Evolutionary conservation across 37 sponge, comb jelly and placozoan genomes (phyloP).

Genomic region (Aplysina aerophoba): DNA sequence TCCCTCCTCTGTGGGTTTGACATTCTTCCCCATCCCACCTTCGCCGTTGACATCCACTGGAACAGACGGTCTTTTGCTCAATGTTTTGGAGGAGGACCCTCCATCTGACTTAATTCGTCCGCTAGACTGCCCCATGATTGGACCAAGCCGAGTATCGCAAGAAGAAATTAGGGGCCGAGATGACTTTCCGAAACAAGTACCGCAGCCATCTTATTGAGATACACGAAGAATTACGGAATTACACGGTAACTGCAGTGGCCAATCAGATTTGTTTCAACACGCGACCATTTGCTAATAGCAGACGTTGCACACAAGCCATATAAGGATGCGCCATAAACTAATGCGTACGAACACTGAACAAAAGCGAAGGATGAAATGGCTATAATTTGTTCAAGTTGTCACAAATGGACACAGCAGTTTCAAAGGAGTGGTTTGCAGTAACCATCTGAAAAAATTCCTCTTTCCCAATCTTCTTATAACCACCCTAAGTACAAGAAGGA

Average conservation of each 20-base stretch:
- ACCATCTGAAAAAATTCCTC: not conserved
- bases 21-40: not conserved
- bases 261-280: too few species aligned
- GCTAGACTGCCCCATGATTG: not conserved
- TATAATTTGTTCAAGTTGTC: not conserved
- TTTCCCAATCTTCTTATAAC: not conserved
- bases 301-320: too few species aligned
- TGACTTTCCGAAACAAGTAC: too few species aligned
- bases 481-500: not conserved
- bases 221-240: too few species aligned
- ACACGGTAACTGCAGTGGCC: too few species aligned
- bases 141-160: too few species aligned
- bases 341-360: too few species aligned
- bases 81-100: not conserved
- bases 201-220: too few species aligned
- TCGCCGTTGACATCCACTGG: not conserved
- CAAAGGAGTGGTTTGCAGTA: not conserved
- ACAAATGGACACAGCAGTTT: not conserved
- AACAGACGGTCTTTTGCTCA: not conserved
- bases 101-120: conserved; percentile 9
- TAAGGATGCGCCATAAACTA: too few species aligned
- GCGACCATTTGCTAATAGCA: too few species aligned
- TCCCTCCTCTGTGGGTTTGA: not conserved
- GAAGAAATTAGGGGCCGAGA: too few species aligned
- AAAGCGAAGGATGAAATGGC: too few species aligned